Base-by-base conservation (phyloP, 2,797 vertebrate genomes). In the Megalops cyprinoides region DNA sequence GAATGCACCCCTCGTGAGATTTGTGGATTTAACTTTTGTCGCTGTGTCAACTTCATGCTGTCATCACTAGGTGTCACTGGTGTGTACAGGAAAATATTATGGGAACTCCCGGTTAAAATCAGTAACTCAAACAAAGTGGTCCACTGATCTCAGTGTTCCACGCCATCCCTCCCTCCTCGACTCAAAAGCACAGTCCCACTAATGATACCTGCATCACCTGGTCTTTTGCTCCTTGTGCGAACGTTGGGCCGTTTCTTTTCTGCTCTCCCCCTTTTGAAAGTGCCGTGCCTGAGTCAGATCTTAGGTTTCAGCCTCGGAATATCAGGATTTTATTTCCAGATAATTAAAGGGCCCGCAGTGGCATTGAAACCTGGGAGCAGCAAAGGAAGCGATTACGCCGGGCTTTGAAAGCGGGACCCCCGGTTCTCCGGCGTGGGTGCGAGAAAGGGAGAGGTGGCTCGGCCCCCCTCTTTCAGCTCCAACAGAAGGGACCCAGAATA, bases 321-420 rank as follows among this genome's bases (percentile, higher is more conserved):
- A 78, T 81, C 67, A 62, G 87, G 80, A 77, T 90, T 87, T 62
- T 81, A 88, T 91, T 94, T 91, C 88, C 81, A 83, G 82, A 44
- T 95, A 94, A 94, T 93, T 90, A 88, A 71, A 82, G 87, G 87
- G 87, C 91, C 86, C 12, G 76, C 82, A 74, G 87, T 81, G 87
- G 90, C 71, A 88, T 31, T 14, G 49, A 76, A 62, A 81, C 74
- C 74, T 34, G 18, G 39, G 39, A 87, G 84, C 9, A n/a, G 46
- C 81, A 79, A 76, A 87, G 87, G 55, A 83, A 77, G 86, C 82
- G 85, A 87, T 85, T 79, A 82, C 79, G 82, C 44, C 49, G 75
- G 77, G 1, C 62, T 85, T 82, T 82, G 83, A 82, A 84, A 79
- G 0, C 0, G 81, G 74, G 58, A 77, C 56, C 60, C 49, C 53